Conservation (phyloP, 2,113 vertebrate species). For the Pholis gunnellus region DNA sequence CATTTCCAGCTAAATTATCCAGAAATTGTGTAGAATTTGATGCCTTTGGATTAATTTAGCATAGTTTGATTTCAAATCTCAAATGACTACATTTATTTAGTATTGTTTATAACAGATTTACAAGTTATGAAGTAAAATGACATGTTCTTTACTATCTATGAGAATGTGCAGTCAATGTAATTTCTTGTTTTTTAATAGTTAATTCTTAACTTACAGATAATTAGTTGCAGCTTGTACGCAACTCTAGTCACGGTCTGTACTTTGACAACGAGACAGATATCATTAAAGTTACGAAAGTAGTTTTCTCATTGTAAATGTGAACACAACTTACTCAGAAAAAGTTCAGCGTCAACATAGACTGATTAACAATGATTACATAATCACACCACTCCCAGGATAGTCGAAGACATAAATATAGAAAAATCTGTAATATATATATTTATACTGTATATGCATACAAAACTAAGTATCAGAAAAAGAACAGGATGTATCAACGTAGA, state of each 20-base stretch:
- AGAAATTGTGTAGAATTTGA: not conserved
- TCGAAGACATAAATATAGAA: conserved; percentile 79
- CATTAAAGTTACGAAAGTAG: conserved; percentile 45
- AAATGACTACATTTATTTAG: not conserved
- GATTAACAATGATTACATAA: conserved; percentile 72
- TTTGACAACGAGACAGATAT: conserved; percentile 15
- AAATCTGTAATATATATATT: conserved; percentile 74
- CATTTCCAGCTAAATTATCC: not conserved
- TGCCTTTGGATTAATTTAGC: conserved; percentile 4
- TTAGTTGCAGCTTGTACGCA: conserved; percentile 42
- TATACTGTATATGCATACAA: conserved; percentile 75
- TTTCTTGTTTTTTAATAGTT: conserved; percentile 1
- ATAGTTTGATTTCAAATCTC: not conserved
- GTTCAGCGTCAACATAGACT: conserved; percentile 59
- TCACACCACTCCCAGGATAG: conserved; percentile 79
- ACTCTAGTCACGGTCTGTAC: conserved; percentile 29
- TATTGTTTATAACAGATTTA: not conserved
- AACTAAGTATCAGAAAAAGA: conserved; percentile 73
- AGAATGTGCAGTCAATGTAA: conserved; percentile 8
- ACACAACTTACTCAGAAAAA: conserved; percentile 45
- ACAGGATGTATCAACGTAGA: conserved; percentile 63
- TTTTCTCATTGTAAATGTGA: conserved; percentile 68
- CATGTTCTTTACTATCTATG: not conserved
- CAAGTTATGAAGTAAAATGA: not conserved
- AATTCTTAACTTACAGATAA: conserved; percentile 4